Percentiles rank a stretch among this genome's conserved stretches.
Evolutionary conservation across 2,888 invertebrate genomes (phyloP).

Genomic region (Caenorhabditis zanzibari): DNA sequence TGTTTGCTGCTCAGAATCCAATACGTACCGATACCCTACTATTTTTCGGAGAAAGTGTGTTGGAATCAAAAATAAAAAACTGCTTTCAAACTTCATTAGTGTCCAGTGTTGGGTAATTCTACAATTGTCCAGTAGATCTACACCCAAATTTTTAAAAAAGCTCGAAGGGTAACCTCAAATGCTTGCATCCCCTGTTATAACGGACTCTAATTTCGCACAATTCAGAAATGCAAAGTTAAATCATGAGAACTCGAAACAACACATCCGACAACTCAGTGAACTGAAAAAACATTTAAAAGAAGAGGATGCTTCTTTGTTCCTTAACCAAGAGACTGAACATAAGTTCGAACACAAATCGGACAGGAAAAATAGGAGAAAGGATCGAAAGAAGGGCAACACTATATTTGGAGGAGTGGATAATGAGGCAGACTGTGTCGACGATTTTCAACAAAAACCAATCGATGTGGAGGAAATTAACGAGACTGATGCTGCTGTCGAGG

Average conservation of each 20-base stretch:
- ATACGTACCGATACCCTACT: too few species aligned
- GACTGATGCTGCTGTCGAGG: background rate
- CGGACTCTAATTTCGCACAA: too few species aligned
- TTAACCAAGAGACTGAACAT: background rate
- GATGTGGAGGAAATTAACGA: conserved; percentile 18
- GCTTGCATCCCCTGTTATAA: too few species aligned
- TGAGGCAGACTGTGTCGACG: conserved; percentile 28
- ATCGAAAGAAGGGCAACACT: conserved; percentile 62
- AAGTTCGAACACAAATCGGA: background rate
- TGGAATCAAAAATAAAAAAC: too few species aligned
- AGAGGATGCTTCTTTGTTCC: conserved; percentile 81
- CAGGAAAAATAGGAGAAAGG: conserved; percentile 62
- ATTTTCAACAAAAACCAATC: conserved; percentile 16
- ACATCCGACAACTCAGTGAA: conserved; percentile 84
- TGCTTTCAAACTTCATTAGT: too few species aligned
- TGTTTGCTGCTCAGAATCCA: too few species aligned
- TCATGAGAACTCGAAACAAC: conserved; percentile 85
- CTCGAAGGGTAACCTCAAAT: too few species aligned
- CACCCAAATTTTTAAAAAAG: too few species aligned
- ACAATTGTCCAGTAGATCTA: too few species aligned
- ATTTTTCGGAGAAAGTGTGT: too few species aligned
- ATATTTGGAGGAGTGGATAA: conserved; percentile 55
- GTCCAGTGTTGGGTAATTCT: too few species aligned
- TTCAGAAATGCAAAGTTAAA: conserved; percentile 83
- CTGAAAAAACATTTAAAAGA: conserved; percentile 84